phyloP scores from a whole-genome alignment of 2,113 vertebrate genomes.

The Neodontobutis hainanensis region DNA sequence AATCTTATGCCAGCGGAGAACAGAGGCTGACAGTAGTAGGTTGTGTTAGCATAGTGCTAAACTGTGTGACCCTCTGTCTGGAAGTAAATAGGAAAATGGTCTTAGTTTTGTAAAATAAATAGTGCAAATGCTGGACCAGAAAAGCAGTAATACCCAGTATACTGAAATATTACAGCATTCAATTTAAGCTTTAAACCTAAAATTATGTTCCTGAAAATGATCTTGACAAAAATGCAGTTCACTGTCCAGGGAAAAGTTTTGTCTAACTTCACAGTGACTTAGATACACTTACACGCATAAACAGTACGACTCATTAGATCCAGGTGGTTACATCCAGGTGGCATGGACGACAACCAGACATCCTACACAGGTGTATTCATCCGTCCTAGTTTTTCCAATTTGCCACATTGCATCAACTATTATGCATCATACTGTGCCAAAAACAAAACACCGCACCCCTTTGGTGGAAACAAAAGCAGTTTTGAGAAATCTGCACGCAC shows the following conservation, averaged over 20 bases:
- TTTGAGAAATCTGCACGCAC: background rate
- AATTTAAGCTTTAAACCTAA: too few species aligned
- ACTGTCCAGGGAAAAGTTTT: background rate
- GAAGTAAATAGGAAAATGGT: too few species aligned
- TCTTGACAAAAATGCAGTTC: background rate
- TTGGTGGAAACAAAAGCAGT: background rate
- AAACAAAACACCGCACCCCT: slow-evolving; percentile 7
- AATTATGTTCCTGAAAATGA: too few species aligned
- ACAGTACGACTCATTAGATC: slow-evolving; percentile 46
- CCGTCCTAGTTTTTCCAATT: slow-evolving; percentile 37
- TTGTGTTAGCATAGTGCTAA: too few species aligned
- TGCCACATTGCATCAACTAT: slow-evolving; percentile 6
- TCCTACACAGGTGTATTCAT: slow-evolving; percentile 27
- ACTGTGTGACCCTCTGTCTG: too few species aligned
- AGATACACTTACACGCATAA: background rate
- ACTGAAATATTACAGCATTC: too few species aligned
- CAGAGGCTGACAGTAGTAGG: too few species aligned
- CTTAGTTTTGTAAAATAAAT: too few species aligned
- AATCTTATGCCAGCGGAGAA: too few species aligned
- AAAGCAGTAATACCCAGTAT: too few species aligned
- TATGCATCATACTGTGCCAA: background rate
- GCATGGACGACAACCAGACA: slow-evolving; percentile 24
- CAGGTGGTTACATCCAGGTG: slow-evolving; percentile 51
- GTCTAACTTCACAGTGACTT: background rate
- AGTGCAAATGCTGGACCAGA: too few species aligned